Evolutionary conservation across 2,113 vertebrate genomes (phyloP).

Genomic region (Equus przewalskii): DNA sequence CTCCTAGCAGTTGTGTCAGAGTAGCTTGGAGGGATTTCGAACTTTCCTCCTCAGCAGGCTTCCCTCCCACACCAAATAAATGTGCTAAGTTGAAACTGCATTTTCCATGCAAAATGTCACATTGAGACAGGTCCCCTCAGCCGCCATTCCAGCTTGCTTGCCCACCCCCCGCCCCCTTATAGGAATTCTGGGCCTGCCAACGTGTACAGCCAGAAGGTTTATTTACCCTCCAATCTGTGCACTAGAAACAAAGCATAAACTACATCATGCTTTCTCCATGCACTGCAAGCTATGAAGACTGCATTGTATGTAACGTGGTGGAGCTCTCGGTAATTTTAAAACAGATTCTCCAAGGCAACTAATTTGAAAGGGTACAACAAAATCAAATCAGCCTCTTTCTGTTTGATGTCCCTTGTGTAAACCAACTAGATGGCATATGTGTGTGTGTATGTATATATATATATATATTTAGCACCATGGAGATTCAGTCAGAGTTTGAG

Average conservation of each 20-base stretch:
- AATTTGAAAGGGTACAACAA: constrained; percentile 20
- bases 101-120: background rate
- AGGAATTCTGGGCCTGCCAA: background rate
- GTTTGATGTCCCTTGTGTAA: constrained; percentile 20
- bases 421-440: background rate
- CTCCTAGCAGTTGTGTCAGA: background rate
- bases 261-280: background rate
- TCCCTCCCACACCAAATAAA: background rate
- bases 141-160: background rate
- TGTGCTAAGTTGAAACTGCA: background rate
- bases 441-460: too few relatives aligned
- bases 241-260: background rate
- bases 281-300: background rate
- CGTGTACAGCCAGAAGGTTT: background rate
- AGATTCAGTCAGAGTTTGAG: background rate
- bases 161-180: too few relatives aligned
- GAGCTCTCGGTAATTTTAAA: background rate
- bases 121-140: background rate
- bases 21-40: background rate
- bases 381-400: background rate
- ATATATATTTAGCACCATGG: background rate
- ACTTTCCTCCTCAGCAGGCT: background rate
- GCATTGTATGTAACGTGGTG: background rate
- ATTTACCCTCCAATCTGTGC: background rate
- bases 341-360: background rate